Conservation (phyloP, 64 coral and sea anemone genomes). For the Actinia tenebrosa region DNA sequence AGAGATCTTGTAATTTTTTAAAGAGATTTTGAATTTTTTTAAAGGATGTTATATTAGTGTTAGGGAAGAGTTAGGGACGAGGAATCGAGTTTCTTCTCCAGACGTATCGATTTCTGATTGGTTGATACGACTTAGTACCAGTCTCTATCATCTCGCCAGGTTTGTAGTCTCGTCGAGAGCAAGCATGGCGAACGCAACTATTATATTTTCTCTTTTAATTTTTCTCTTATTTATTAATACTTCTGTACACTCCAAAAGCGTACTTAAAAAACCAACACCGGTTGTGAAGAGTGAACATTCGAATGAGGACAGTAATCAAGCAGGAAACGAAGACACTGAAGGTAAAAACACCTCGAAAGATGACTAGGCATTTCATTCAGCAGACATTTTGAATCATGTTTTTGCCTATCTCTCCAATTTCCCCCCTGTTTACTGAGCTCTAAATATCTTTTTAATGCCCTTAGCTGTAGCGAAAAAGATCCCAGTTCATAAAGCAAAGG, state of each 20-base stretch:
- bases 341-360: too few relatives aligned
- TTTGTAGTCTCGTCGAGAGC: not conserved
- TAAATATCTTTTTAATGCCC: not conserved
- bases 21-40: too few relatives aligned
- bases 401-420: too few relatives aligned
- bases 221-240: slow-evolving; percentile 4
- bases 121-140: slow-evolving; percentile 1
- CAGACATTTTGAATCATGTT: too few relatives aligned
- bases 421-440: not conserved
- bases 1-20: too few relatives aligned
- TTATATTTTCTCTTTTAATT: not conserved
- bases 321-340: too few relatives aligned
- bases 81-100: not conserved
- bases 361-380: too few relatives aligned
- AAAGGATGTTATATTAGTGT: too few relatives aligned
- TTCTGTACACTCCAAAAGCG: not conserved
- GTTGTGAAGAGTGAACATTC: not conserved
- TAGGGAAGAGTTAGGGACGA: too few relatives aligned
- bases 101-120: slow-evolving; percentile 21
- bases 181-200: not conserved
- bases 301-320: too few relatives aligned
- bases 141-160: not conserved
- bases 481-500: not conserved
- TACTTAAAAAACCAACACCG: not conserved
- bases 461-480: not conserved